phyloP scores from a whole-genome alignment of 2,888 invertebrate genomes.

The Helobdella robusta region DNA sequence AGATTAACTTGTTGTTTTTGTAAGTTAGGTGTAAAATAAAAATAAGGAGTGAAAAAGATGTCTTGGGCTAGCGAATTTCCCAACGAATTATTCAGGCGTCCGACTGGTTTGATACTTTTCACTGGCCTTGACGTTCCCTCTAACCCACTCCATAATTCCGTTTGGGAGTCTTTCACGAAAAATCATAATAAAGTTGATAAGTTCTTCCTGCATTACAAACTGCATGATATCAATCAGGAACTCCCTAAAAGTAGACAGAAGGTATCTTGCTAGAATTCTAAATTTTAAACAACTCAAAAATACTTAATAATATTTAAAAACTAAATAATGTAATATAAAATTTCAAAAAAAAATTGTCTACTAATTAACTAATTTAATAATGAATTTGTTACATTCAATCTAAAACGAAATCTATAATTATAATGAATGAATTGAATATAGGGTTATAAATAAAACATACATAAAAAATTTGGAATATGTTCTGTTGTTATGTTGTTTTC shows the following conservation, averaged over 20 bases:
- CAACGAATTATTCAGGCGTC: constrained; percentile 69
- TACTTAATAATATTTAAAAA: not conserved
- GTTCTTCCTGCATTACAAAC: constrained; percentile 71
- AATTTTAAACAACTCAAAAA: no score
- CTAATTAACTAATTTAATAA: constrained; percentile 7
- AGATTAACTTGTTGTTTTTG: no score
- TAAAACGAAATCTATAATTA: no score
- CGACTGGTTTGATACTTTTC: constrained; percentile 75
- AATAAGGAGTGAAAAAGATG: no score
- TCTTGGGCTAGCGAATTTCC: constrained; percentile 59
- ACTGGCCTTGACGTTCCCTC: constrained; percentile 75
- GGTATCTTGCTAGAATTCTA: constrained; percentile 37
- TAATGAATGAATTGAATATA: no score
- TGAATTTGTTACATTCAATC: no score
- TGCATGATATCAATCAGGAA: constrained; percentile 70
- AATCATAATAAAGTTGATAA: constrained; percentile 72
- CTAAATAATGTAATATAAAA: not conserved
- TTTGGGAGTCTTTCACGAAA: constrained; percentile 84
- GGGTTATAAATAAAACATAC: no score
- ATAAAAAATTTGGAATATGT: no score
- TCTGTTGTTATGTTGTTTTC: no score
- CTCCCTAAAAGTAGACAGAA: constrained; percentile 60
- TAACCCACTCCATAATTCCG: constrained; percentile 76
- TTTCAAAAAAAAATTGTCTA: not conserved
- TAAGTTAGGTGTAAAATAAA: no score